These are phyloP conservation scores for Crambe crambe DNA, from an alignment of 37 sponge, comb jelly and placozoan genomes.

Conservation along the genomic window DNA sequence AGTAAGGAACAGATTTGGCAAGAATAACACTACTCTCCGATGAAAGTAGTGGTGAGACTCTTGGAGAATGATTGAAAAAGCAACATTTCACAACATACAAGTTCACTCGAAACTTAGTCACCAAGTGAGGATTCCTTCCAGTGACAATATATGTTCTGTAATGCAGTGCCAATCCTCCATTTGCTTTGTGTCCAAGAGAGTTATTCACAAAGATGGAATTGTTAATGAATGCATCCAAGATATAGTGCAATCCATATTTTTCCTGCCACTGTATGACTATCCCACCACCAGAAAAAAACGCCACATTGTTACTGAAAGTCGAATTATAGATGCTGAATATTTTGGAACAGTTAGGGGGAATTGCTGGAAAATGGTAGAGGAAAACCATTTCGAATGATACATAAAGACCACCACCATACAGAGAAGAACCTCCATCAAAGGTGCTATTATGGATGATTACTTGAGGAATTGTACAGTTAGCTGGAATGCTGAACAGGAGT, in stretches of 20 bases:
- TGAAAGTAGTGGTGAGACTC: neutral
- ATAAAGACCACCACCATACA: neutral
- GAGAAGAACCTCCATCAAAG: neutral
- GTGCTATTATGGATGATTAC: neutral
- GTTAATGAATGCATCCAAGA: neutral
- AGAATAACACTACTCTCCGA: neutral
- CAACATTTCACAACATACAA: neutral
- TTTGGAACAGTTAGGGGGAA: neutral
- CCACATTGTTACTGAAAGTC: constrained; percentile 17
- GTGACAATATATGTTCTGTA: neutral
- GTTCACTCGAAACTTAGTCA: neutral
- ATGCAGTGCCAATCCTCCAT: constrained; percentile 2
- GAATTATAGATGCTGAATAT: neutral
- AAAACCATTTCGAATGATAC: neutral
- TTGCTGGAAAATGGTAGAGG: no score
- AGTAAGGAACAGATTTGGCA: neutral
- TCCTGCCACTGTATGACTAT: constrained; percentile 19
- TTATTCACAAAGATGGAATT: neutral
- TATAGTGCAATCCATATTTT: neutral
- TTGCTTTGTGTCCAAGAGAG: neutral
- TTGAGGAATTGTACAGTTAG: neutral
- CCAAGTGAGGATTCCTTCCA: neutral
- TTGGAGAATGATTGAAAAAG: neutral
- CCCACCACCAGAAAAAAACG: constrained; percentile 14
- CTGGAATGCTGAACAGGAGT: neutral